Evolutionary conservation across 2,888 invertebrate species (phyloP).

Genomic region (Lasiommata megera): DNA sequence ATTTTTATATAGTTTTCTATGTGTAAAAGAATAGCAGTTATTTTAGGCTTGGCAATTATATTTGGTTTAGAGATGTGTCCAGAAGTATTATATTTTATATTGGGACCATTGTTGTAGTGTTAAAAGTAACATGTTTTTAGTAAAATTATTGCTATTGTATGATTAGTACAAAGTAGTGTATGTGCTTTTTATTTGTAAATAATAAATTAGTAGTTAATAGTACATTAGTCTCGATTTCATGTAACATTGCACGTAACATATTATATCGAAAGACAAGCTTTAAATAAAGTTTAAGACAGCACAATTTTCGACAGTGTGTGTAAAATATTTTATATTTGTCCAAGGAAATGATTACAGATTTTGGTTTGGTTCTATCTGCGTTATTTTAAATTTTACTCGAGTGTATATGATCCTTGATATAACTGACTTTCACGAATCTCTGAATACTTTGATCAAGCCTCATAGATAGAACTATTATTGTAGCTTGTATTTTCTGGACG

Average conservation of each 20-base stretch:
- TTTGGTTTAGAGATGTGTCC: too few species aligned
- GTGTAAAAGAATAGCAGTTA: too few species aligned
- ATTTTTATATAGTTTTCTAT: too few species aligned
- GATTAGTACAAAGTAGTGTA: constrained; percentile 22
- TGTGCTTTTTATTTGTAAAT: constrained; percentile 9
- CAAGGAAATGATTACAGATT: neutral
- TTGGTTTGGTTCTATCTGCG: neutral
- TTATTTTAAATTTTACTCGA: neutral
- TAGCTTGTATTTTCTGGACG: too few species aligned
- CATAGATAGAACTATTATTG: too few species aligned
- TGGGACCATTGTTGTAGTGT: too few species aligned
- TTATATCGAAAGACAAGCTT: neutral
- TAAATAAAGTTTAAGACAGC: neutral
- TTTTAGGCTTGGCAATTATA: too few species aligned
- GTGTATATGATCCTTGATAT: too few species aligned
- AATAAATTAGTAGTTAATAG: neutral
- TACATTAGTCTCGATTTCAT: neutral
- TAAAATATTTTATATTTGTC: neutral
- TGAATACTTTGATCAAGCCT: too few species aligned
- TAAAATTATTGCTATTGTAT: neutral
- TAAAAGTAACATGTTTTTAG: neutral
- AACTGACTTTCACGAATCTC: too few species aligned
- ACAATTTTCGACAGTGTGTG: neutral
- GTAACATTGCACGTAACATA: neutral
- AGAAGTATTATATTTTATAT: too few species aligned